phyloP scores from a whole-genome alignment of 2,888 invertebrate genomes.

The Calameuta filiformis region DNA sequence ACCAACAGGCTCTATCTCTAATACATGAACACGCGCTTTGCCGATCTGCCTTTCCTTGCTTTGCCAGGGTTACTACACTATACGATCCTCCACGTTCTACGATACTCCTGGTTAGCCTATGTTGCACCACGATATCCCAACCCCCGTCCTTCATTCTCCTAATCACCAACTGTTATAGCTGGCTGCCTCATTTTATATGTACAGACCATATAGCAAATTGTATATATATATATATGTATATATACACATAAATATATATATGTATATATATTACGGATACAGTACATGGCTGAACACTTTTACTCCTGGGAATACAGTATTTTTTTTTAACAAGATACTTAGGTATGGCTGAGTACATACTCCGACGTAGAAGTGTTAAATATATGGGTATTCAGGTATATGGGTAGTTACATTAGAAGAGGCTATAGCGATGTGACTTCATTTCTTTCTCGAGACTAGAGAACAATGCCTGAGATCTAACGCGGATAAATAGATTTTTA shows the following conservation, averaged over 20 bases:
- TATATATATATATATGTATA: too few species aligned
- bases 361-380: too few species aligned
- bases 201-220: background rate
- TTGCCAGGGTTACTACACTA: background rate
- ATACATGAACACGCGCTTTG: background rate
- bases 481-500: conserved; percentile 63
- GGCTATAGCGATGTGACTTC: conserved; percentile 9
- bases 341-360: background rate
- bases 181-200: background rate
- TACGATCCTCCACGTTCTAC: background rate
- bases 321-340: background rate
- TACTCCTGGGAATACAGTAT: background rate
- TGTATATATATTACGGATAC: background rate
- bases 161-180: background rate
- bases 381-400: background rate
- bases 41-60: background rate
- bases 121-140: background rate
- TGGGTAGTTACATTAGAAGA: background rate
- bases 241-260: too few species aligned
- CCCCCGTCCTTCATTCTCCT: background rate
- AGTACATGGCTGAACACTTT: background rate
- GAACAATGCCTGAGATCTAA: conserved; percentile 63
- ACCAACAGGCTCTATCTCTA: background rate
- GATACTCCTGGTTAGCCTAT: background rate
- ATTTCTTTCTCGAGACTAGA: conserved; percentile 27